These are phyloP conservation scores for Caranx melampygus DNA, from an alignment of 2,113 vertebrate genomes.

Conservation along the genomic window DNA sequence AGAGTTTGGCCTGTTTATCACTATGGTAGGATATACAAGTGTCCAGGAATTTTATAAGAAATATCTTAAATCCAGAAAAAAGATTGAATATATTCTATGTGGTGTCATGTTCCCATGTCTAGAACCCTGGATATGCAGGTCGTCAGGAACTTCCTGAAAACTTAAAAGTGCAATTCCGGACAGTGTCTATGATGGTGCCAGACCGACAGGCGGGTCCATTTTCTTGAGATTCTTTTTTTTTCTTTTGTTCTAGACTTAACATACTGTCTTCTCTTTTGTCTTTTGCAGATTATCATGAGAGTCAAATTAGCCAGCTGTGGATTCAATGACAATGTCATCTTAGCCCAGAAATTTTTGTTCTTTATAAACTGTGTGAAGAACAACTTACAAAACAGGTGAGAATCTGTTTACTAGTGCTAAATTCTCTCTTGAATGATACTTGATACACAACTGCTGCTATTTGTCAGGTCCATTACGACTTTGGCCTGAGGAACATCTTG, in stretches of 20 bases:
- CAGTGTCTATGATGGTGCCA: conserved; percentile 93
- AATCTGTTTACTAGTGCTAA: not conserved
- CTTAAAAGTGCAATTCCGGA: conserved; percentile 90
- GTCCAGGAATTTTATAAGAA: not conserved
- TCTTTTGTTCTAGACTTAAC: conserved; percentile 13
- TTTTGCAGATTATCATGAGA: conserved; percentile 90
- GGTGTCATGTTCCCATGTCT: conserved; percentile 17
- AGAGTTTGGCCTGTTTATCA: conserved; percentile 92
- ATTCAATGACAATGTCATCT: conserved; percentile 88
- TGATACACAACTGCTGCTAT: not conserved
- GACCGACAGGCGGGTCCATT: conserved; percentile 85
- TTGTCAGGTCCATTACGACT: conserved; percentile 92
- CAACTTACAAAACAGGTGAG: conserved; percentile 92
- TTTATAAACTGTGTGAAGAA: conserved; percentile 92
- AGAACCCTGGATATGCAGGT: conserved; percentile 94
- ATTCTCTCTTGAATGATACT: not conserved
- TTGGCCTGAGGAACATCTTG: conserved; percentile 92
- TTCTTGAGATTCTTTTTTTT: conserved; percentile 17
- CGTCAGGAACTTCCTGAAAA: conserved; percentile 94
- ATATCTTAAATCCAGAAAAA: not conserved
- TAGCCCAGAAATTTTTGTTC: conserved; percentile 92
- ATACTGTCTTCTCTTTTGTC: not conserved
- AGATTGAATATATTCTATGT: not conserved
- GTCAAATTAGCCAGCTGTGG: conserved; percentile 92
- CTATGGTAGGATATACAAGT: conserved; percentile 85